phyloP scores from a whole-genome alignment of 1,140 invertebrate genomes.

The Platorchestia sp. region DNA sequence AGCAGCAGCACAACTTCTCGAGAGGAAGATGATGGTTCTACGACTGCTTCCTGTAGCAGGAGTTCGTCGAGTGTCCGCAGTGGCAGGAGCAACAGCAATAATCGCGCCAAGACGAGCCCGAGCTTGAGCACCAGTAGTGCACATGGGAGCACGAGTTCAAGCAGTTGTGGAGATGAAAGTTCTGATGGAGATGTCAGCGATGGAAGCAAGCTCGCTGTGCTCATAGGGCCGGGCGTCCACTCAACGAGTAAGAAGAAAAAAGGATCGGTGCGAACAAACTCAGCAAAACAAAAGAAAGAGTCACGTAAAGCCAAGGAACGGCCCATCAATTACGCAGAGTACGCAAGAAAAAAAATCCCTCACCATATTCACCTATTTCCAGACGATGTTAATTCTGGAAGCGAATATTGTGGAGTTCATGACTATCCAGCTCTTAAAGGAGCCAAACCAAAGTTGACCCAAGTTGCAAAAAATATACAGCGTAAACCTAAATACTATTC shows the following conservation, averaged over 20 bases:
- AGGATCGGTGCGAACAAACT: not conserved
- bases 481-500: not conserved
- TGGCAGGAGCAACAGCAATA: slow-evolving; percentile 2
- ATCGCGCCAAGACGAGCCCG: not conserved
- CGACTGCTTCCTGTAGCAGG: slow-evolving; percentile 10
- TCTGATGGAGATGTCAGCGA: not conserved
- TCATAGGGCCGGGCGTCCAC: not conserved
- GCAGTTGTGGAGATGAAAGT: not conserved
- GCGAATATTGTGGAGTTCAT: not conserved
- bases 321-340: not conserved
- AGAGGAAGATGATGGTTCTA: not conserved
- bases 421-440: slow-evolving; percentile 11
- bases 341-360: slow-evolving; percentile 9
- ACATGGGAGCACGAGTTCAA: not conserved
- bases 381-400: not conserved
- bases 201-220: slow-evolving; percentile 2
- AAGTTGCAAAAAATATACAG: not conserved
- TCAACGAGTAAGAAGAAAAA: not conserved
- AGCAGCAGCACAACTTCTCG: not conserved
- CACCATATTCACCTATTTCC: slow-evolving; percentile 28
- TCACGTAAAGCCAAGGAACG: not conserved
- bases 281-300: not conserved
- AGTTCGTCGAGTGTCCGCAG: not conserved
- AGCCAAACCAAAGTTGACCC: slow-evolving; percentile 29
- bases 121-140: not conserved